These are phyloP conservation scores for Zelostemma sp. DNA, from an alignment of 1,140 invertebrate genomes.

Conservation along the genomic window DNA sequence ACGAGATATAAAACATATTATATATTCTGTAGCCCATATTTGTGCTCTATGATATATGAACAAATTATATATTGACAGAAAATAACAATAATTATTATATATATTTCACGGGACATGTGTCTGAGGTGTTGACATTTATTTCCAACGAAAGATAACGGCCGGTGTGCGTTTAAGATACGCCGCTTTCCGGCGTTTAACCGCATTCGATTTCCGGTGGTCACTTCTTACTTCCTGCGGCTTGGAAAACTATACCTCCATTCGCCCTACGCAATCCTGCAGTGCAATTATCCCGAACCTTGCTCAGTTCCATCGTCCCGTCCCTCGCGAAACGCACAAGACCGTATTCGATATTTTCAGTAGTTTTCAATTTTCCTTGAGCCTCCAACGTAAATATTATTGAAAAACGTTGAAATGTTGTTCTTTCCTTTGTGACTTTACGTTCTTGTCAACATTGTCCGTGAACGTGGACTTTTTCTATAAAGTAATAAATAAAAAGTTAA, in stretches of 20 bases:
- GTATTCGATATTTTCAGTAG: constrained; percentile 1
- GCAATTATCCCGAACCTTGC: constrained; percentile 32
- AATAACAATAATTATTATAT: constrained; percentile 16
- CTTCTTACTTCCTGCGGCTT: constrained; percentile 20
- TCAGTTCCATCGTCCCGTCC: constrained; percentile 16
- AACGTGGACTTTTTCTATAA: no score
- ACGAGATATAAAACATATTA: constrained; percentile 30
- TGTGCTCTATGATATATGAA: constrained; percentile 26
- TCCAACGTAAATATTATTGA: background rate
- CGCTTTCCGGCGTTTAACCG: constrained; percentile 33
- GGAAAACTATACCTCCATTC: constrained; percentile 24
- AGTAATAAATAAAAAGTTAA: no score
- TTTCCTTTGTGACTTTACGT: no score
- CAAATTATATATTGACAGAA: constrained; percentile 32
- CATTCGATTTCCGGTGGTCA: constrained; percentile 42
- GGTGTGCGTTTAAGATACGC: constrained; percentile 18
- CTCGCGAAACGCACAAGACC: constrained; percentile 20
- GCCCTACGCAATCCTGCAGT: constrained; percentile 16
- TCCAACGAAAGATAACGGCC: constrained; percentile 14
- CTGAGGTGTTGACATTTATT: constrained; percentile 18
- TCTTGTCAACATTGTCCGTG: no score
- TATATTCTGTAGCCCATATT: constrained; percentile 40
- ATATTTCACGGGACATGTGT: constrained; percentile 8
- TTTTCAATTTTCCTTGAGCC: background rate
- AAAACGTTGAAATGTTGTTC: no score